These are phyloP conservation scores for Onychomys leucogaster DNA, from an alignment of 2,797 vertebrate genomes.

Conservation along the genomic window DNA sequence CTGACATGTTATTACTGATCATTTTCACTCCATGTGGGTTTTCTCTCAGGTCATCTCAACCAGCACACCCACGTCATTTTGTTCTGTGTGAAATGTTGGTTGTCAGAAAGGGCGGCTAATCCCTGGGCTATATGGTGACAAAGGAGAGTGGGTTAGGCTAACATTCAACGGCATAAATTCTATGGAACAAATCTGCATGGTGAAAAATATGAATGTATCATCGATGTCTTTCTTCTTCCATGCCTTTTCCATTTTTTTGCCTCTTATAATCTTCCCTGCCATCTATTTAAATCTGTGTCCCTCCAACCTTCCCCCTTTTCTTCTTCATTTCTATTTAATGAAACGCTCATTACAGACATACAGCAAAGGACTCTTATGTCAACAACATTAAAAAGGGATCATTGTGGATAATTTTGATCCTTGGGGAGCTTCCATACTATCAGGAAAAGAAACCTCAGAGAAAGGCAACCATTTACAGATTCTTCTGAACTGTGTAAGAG, in stretches of 20 bases:
- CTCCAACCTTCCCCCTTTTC: neutral
- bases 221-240: neutral
- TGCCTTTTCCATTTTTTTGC: neutral
- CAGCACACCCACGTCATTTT: neutral
- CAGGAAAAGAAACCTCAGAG: neutral
- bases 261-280: neutral
- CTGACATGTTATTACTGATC: neutral
- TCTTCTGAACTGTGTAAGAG: neutral
- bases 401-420: neutral
- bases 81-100: neutral
- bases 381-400: conserved; percentile 29
- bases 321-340: neutral
- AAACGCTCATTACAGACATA: neutral
- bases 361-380: neutral
- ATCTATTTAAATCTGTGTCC: neutral
- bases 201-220: neutral
- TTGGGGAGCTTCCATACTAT: neutral
- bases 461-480: neutral
- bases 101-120: neutral
- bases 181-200: conserved; percentile 25
- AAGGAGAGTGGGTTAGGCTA: neutral
- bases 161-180: neutral
- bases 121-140: neutral
- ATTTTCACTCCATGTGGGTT: conserved; percentile 4
- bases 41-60: conserved; percentile 15